Evolutionary conservation across 2,797 vertebrate species (phyloP), one percentile per base, ranked within the genome.

Genomic region (Hoplostethus atlanticus): DNA sequence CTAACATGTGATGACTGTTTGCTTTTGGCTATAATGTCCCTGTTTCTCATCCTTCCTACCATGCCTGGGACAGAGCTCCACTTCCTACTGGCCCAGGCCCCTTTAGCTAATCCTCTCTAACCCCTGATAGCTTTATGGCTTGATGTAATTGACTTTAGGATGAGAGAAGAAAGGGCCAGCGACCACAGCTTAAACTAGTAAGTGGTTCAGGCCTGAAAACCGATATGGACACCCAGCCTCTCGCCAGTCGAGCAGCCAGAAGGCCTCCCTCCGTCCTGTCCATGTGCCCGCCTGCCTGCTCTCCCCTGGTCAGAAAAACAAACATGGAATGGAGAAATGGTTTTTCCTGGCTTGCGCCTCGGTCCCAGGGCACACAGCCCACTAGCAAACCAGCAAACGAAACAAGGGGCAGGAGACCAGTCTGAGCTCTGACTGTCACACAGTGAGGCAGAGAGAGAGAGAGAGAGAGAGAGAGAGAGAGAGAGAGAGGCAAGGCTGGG

Each of bases 281-380:
- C 38, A 6, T 71, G 85, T 72, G 76, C 84, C 82, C 38, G 42
- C 59, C 60, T 17, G 72, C 77, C 66, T 74, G 38, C 51, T 68
- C 87, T 84, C 87, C 89, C 68, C 73, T 85, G 85, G 84, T 89
- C 90, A 91, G 90, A 90, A 91, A 91, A 92, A 86, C 90, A 93
- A 93, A 91, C 90, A 92, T 1, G 13, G 77, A 79, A 52, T 0
- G 61, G 69, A 89, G 80, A 89, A 80, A 86, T 89, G 71, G 81
- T 89, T 91, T 91, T 92, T 87, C 89, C 83, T 93, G 91, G 90
- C 92, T 89, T 77, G 72, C 87, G 87, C 88, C 87, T 94, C n/a
- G 66, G 83, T 91, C 85, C 80, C 84, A 81, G 72, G 80, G 90
- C 86, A 84, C 40, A 48, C 66, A 71, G 80, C 84, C 87, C 60